Evolutionary conservation across 2,888 invertebrate genomes (phyloP).

Genomic region (Acrobasis suavella): DNA sequence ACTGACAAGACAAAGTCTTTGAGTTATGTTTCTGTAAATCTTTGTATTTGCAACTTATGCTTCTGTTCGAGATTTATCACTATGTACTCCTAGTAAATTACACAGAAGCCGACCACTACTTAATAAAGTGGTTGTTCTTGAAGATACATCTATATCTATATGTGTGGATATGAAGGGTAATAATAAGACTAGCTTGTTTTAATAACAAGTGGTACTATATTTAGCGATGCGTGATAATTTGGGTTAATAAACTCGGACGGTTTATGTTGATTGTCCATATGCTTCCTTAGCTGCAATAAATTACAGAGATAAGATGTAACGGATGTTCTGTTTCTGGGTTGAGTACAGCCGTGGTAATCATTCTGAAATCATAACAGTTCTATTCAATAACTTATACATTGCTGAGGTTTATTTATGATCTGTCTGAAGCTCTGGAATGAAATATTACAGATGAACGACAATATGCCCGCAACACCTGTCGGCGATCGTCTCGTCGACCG

Average conservation of each 20-base stretch:
- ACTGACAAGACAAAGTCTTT: no score
- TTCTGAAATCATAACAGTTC: background rate
- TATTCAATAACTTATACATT: background rate
- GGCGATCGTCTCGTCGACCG: no score
- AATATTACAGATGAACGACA: no score
- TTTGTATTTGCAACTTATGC: slow-evolving; percentile 18
- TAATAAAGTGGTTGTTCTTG: slow-evolving; percentile 29
- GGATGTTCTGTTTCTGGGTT: slow-evolving; percentile 1
- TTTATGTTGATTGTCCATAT: slow-evolving; percentile 15
- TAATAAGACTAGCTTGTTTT: slow-evolving; percentile 49
- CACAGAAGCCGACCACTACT: slow-evolving; percentile 14
- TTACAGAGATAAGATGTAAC: slow-evolving; percentile 15
- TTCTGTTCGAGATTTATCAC: slow-evolving; percentile 25
- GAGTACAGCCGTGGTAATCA: background rate
- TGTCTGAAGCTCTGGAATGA: no score
- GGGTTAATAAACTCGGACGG: slow-evolving; percentile 47
- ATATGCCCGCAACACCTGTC: no score
- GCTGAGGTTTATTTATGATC: background rate
- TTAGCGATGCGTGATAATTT: slow-evolving; percentile 57
- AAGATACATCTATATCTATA: slow-evolving; percentile 28
- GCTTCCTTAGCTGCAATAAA: slow-evolving; percentile 14
- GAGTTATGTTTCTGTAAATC: background rate
- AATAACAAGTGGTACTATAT: slow-evolving; percentile 62
- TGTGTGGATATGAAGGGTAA: slow-evolving; percentile 50
- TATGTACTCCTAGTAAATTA: slow-evolving; percentile 22